Evolutionary conservation across 37 sponge, comb jelly and placozoan species (phyloP).

Genomic region (Geodia barretti): DNA sequence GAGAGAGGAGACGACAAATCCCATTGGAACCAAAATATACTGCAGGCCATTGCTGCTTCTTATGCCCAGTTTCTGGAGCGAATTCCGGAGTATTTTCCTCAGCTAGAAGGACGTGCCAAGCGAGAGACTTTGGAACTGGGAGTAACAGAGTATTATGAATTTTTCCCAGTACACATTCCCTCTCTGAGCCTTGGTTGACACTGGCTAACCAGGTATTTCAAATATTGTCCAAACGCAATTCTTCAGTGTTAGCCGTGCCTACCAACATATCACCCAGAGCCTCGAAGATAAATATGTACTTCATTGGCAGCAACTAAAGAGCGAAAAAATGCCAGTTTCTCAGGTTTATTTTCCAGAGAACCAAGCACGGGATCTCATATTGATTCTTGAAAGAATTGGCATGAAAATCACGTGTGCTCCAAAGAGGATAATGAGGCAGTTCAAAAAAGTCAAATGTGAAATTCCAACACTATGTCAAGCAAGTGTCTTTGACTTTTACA

Average conservation of each 20-base stretch:
- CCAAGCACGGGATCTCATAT: not conserved
- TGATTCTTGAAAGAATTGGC: slow-evolving; percentile 29
- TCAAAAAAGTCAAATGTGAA: slow-evolving; percentile 18
- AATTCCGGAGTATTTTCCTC: not conserved
- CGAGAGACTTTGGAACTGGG: not conserved
- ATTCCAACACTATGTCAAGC: slow-evolving; percentile 1
- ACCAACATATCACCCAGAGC: not conserved
- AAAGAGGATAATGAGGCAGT: not conserved
- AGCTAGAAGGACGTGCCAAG: not conserved
- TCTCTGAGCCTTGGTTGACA: slow-evolving; percentile 4
- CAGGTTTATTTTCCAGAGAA: slow-evolving; percentile 24
- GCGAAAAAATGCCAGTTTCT: not conserved
- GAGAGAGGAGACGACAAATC: slow-evolving; percentile 17
- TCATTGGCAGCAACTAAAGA: slow-evolving; percentile 14
- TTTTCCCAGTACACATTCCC: slow-evolving; percentile 29
- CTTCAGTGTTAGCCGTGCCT: not conserved
- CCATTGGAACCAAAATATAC: slow-evolving; percentile 62
- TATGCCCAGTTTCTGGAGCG: slow-evolving; percentile 54
- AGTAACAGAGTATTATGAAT: slow-evolving; percentile 24
- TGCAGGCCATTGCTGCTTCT: slow-evolving; percentile 60
- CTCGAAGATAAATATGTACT: not conserved
- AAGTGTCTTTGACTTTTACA: slow-evolving; percentile 42
- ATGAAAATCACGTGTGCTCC: slow-evolving; percentile 57
- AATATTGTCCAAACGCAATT: slow-evolving; percentile 8
- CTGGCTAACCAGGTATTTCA: slow-evolving; percentile 8